Evolutionary conservation across 2,113 vertebrate species (phyloP).

Genomic region (Amazona vittata): DNA sequence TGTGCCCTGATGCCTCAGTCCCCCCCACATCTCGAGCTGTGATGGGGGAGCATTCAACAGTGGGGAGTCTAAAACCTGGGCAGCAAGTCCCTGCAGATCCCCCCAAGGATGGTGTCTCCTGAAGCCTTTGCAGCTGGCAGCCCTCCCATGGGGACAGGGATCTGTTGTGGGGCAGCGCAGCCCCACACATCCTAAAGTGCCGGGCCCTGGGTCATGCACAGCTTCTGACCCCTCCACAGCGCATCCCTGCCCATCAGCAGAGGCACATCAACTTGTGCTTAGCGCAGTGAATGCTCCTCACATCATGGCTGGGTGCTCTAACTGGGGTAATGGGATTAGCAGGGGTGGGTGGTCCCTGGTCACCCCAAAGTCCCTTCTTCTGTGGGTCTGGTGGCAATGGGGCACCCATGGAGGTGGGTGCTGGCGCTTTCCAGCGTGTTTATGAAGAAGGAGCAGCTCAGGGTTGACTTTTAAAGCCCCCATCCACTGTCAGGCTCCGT

Average conservation of each 20-base stretch:
- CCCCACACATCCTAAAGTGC: neutral
- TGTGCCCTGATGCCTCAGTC: neutral
- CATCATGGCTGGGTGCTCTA: neutral
- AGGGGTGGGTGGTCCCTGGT: neutral
- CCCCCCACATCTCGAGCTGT: neutral
- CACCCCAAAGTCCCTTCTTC: accelerated
- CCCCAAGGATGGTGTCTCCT: neutral
- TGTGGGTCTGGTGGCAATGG: neutral
- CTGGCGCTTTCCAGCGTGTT: neutral
- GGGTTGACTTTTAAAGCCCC: neutral
- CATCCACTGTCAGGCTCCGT: neutral
- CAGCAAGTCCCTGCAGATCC: neutral
- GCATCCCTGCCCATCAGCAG: neutral
- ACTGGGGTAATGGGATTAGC: neutral
- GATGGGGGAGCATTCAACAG: neutral
- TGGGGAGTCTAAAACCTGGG: neutral
- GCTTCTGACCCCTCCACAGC: neutral
- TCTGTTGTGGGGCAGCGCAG: neutral
- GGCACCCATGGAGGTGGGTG: neutral
- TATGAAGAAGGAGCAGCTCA: neutral
- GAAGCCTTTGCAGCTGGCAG: neutral
- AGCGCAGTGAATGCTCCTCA: neutral
- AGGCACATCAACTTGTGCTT: accelerated
- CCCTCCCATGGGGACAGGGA: accelerated
- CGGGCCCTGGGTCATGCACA: no score